Evolutionary conservation across 2,113 vertebrate genomes (phyloP).

Genomic region (Scomber colias): DNA sequence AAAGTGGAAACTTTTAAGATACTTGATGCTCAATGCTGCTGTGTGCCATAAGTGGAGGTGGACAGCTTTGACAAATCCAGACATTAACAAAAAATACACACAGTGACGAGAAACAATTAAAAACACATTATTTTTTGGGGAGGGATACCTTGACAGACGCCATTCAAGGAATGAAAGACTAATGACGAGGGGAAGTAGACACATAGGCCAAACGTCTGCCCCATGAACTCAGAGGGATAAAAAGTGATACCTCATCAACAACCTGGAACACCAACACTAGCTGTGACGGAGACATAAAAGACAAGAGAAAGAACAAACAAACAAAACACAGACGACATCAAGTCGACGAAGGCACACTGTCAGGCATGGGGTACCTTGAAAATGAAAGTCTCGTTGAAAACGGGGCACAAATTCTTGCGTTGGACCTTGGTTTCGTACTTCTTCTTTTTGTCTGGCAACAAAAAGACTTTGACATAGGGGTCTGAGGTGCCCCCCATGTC

Average conservation of each 20-base stretch:
- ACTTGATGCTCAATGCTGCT: too few species aligned
- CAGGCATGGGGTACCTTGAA: constrained; percentile 86
- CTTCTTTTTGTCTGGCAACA: constrained; percentile 92
- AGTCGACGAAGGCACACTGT: neutral
- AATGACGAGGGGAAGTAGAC: constrained; percentile 28
- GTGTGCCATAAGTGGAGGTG: too few species aligned
- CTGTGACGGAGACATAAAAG: constrained; percentile 41
- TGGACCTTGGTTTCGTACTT: constrained; percentile 93
- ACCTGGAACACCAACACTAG: constrained; percentile 30
- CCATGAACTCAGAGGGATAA: constrained; percentile 6
- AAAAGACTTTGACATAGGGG: constrained; percentile 91
- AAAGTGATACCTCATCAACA: constrained; percentile 34
- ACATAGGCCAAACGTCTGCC: constrained; percentile 22
- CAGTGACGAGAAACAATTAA: neutral
- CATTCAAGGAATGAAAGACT: constrained; percentile 35
- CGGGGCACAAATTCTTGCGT: constrained; percentile 91
- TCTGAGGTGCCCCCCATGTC: constrained; percentile 93
- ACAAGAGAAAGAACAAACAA: constrained; percentile 22
- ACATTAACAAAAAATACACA: constrained; percentile 10
- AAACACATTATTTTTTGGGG: constrained; percentile 12
- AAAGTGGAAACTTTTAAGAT: neutral
- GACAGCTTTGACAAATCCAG: constrained; percentile 1
- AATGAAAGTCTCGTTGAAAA: constrained; percentile 91
- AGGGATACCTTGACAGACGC: constrained; percentile 42
- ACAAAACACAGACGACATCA: constrained; percentile 12